Conservation (phyloP, 2,888 invertebrate genomes). For the Invenusta paracnida region DNA sequence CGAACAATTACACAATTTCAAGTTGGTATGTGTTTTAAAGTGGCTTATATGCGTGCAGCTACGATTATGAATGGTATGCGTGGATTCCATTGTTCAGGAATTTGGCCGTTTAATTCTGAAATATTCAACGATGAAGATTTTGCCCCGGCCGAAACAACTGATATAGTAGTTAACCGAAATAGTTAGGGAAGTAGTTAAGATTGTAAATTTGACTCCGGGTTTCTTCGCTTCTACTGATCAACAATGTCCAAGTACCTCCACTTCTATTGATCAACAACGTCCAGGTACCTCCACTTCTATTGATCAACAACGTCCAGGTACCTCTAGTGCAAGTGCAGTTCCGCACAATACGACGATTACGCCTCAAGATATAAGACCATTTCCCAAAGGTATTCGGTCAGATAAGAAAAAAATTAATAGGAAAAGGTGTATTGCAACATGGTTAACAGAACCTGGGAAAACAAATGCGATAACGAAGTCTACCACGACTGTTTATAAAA, state of each 20-base stretch:
- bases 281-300: not conserved
- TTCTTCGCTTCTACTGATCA: not conserved
- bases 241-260: not conserved
- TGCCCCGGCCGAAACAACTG: constrained; percentile 35
- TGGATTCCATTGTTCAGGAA: constrained; percentile 10
- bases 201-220: not conserved
- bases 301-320: not conserved
- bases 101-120: constrained; percentile 31
- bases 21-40: constrained; percentile 33
- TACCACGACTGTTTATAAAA: not conserved
- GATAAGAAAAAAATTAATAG: not conserved
- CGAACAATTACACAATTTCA: constrained; percentile 53
- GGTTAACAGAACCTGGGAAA: not conserved
- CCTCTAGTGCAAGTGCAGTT: not conserved
- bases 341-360: not conserved
- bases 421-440: not conserved
- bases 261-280: not conserved
- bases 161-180: no score
- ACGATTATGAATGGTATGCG: not conserved
- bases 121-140: constrained; percentile 37
- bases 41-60: constrained; percentile 33
- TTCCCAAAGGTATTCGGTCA: not conserved
- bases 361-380: not conserved
- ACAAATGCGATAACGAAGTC: not conserved
- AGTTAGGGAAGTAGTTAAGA: not conserved